Evolutionary conservation across 2,113 vertebrate species (phyloP), one percentile per base, ranked within the genome.

Genomic region (Channa maculata): DNA sequence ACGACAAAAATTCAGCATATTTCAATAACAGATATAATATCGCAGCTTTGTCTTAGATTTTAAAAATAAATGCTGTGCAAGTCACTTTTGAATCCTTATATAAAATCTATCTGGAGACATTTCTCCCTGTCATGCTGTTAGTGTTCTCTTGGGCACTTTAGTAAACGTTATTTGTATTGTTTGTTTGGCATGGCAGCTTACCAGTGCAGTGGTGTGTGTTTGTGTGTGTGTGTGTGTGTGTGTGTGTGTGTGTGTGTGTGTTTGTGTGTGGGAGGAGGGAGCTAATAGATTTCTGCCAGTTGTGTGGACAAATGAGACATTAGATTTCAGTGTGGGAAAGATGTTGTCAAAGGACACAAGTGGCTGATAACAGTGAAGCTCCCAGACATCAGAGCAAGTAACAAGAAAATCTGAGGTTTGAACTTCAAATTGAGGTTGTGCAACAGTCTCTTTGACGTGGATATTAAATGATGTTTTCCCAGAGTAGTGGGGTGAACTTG

Each of bases 291-390:
- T 3, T 36, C n/a, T 71, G 65, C 55, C 65, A 67, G 61, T 6
- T 82, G 43, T 6, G 58, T 54, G 63, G 38, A 75, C 58, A 65
- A 79, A 80, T 39, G 15, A 80, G 37, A 54, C 69, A 82, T 86
- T 71, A 66, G 49, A 54, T 85, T 79, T 84, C 73, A 87, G 61
- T 86, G 84, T 90, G 86, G 85, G 80, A 88, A 90, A 86, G 37
- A 75, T 43, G 62, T 53, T 58, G 63, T 77, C n/a, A 33, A 49
- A 80, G 75, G 45, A 45, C 71, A 66, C 43, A 5, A 55, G 75
- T 3, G 14, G 8, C 77, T 34, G 70, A 75, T 67, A 61, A 60
- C 14, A 34, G 37, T 7, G 0, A 43, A 37, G 49, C 37, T 36
- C 51, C 55, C 43, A 57, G 68, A 59, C 45, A 80, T 52, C 39